phyloP scores from a whole-genome alignment of 2,888 invertebrate species.

The Eilema sororculum region DNA sequence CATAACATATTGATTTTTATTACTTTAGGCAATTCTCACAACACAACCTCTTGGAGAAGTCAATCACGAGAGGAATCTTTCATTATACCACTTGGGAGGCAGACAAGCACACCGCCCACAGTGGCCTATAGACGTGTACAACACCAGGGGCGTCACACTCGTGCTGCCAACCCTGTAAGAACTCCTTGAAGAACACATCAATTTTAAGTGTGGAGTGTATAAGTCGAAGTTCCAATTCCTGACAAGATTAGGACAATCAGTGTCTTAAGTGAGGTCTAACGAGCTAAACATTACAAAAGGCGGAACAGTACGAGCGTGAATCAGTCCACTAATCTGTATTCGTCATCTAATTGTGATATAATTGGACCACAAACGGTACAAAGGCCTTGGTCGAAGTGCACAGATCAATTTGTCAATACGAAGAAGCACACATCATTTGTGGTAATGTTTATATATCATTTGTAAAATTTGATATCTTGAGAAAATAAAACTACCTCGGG shows the following conservation, averaged over 20 bases:
- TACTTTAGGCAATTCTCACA: not conserved
- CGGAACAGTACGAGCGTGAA: slow-evolving; percentile 30
- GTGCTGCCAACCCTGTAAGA: too few species aligned
- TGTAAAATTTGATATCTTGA: not conserved
- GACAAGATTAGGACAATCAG: not conserved
- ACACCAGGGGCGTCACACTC: too few species aligned
- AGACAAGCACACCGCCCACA: too few species aligned
- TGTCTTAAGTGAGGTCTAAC: not conserved
- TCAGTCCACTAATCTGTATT: slow-evolving; percentile 30
- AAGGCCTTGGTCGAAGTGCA: slow-evolving; percentile 37
- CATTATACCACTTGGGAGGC: not conserved
- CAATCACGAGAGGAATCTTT: not conserved
- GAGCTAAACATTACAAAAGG: slow-evolving; percentile 17
- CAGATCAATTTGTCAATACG: slow-evolving; percentile 23
- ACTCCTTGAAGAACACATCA: too few species aligned
- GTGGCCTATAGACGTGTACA: too few species aligned
- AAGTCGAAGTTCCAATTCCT: not conserved
- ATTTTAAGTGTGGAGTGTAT: not conserved
- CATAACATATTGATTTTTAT: too few species aligned
- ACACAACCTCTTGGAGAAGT: not conserved
- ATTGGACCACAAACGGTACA: slow-evolving; percentile 35
- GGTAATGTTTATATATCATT: not conserved
- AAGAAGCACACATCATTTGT: not conserved
- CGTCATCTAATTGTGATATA: slow-evolving; percentile 43
- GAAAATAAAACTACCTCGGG: not conserved